Base-by-base conservation (phyloP, 2,888 invertebrate genomes). In the Apodemia hepburni region DNA sequence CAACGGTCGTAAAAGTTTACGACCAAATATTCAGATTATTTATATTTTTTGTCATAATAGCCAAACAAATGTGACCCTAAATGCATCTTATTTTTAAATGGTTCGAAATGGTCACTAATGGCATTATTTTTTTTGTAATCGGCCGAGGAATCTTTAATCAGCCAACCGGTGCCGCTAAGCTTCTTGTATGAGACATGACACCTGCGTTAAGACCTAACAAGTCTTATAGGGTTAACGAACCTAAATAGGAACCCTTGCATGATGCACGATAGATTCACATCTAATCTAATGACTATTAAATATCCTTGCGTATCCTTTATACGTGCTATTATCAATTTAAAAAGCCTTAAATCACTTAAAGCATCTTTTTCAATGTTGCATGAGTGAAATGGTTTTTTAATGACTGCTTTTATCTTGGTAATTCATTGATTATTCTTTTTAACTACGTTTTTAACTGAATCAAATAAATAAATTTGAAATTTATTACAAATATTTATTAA, bases 141-240 rank as follows among this genome's bases (percentile, higher is more conserved):
- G 15, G 1, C 54, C 15, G 15, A 57, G 54, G 54, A 57, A 57
- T 57, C 54, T 54, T 45, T 54, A 54, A 27, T 54, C 54, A 54
- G 29, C 27, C 54, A 27, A 54, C 54, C 54, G 27, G 27, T 54
- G 15, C 54, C 51, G 9, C 29, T 54, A 54, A 54, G 54, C 54
- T 29, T 54, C 29, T 54, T 54, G 29, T 54, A 51, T 27, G 2
- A 54, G 54, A 54, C 54, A 4, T 54, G 65, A 67, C 71, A 69
- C 70, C 69, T 70, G 71, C 66, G 61, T 64, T 63, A 63, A 66
- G 65, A 64, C 65, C 64, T 61, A 65, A 65, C 64, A 62, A 68
- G 68, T 65, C 49, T 58, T 42, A 42, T 2, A 47, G 64, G 65
- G 65, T 61, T 64, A 63, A 60, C 65, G 68, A 68, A 66, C 68